These are phyloP conservation scores for Onychorhynchus coronatus DNA, from an alignment of 2,113 vertebrate genomes.

Conservation along the genomic window DNA sequence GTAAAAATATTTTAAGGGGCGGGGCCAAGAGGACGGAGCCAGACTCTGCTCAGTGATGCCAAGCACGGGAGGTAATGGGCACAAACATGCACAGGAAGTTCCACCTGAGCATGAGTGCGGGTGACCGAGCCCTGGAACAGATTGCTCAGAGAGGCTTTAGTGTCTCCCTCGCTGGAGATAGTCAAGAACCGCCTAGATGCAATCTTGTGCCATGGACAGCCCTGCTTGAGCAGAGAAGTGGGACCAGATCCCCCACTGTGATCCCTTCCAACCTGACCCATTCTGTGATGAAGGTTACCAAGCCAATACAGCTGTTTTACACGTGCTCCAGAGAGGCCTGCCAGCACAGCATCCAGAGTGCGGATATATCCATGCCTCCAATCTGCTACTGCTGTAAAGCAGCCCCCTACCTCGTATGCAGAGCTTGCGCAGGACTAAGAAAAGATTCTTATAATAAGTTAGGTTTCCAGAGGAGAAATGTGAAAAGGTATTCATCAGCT, in stretches of 20 bases:
- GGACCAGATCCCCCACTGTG: not conserved
- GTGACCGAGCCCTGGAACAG: not conserved
- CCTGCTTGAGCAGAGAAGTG: not conserved
- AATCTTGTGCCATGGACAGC: not conserved
- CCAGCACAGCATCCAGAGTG: accelerated
- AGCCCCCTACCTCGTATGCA: accelerated
- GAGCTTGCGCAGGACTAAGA: not conserved
- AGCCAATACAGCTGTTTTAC: accelerated
- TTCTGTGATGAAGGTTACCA: not conserved
- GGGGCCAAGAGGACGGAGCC: not conserved
- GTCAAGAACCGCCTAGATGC: not conserved
- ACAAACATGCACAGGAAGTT: not conserved
- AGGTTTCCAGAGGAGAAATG: not conserved
- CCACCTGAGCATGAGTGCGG: not conserved
- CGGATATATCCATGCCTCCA: accelerated
- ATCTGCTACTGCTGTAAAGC: accelerated
- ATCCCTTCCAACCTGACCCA: not conserved
- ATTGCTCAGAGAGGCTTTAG: not conserved
- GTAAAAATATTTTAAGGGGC: not conserved
- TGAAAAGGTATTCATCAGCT: not conserved
- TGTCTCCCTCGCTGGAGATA: not conserved
- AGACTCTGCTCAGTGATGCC: not conserved
- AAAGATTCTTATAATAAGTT: not conserved
- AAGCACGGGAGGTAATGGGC: not conserved
- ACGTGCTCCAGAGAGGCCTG: accelerated